A percentile compares a stretch with the other conserved stretches of the same genome.
These are phyloP conservation scores for Ligdia adustata DNA, from an alignment of 2,888 invertebrate species.

Conservation along the genomic window DNA sequence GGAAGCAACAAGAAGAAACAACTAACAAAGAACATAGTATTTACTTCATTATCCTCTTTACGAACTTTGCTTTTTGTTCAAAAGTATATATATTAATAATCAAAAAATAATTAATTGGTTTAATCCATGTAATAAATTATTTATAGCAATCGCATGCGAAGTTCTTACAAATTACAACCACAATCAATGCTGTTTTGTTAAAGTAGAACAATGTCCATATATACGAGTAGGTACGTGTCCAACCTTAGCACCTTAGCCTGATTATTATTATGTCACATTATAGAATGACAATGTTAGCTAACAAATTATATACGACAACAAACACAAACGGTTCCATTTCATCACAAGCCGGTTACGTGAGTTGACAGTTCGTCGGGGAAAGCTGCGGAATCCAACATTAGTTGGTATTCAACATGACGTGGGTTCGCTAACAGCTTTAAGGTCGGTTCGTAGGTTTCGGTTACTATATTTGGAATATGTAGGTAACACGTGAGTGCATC, in stretches of 20 bases:
- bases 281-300: slow-evolving; percentile 51
- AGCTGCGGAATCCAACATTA: slow-evolving; percentile 34
- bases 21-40: no score
- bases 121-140: no score
- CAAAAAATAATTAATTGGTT: no score
- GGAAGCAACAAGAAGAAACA: background rate
- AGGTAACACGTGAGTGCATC: background rate
- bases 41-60: no score
- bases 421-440: slow-evolving; percentile 4
- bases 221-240: slow-evolving; percentile 40
- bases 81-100: no score
- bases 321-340: slow-evolving; percentile 46
- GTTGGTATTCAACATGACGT: slow-evolving; percentile 22
- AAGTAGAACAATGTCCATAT: slow-evolving; percentile 19
- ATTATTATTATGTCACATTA: slow-evolving; percentile 51
- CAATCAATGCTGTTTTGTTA: slow-evolving; percentile 19
- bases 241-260: slow-evolving; percentile 76
- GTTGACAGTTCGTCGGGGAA: slow-evolving; percentile 42
- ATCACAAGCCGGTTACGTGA: slow-evolving; percentile 47
- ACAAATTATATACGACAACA: slow-evolving; percentile 40
- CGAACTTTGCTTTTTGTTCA: no score
- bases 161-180: no score
- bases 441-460: background rate
- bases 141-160: no score
- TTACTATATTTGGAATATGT: background rate